Percentiles rank a stretch among this genome's conserved stretches.
Evolutionary conservation across 2,113 vertebrate species (phyloP).

Genomic region (Rana temporaria): DNA sequence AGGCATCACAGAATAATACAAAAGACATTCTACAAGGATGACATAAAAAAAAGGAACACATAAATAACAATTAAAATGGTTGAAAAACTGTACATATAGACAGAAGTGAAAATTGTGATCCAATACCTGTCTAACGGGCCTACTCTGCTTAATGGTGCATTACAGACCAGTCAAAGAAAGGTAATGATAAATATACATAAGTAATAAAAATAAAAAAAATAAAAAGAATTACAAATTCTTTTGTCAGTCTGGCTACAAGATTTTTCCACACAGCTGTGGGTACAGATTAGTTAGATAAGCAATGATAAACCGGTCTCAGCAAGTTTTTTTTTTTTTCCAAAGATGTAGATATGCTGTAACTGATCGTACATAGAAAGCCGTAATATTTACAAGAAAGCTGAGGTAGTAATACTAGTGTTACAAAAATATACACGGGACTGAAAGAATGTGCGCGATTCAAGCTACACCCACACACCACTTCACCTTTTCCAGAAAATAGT

Average conservation of each 20-base stretch:
- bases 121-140: background rate
- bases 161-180: constrained; percentile 13
- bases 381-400: constrained; percentile 9
- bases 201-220: background rate
- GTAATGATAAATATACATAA: background rate
- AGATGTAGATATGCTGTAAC: too few relatives aligned
- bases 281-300: background rate
- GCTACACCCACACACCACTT: background rate
- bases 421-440: constrained; percentile 2
- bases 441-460: background rate
- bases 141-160: constrained; percentile 10
- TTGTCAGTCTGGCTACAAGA: too few relatives aligned
- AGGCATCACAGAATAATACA: too few relatives aligned
- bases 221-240: background rate
- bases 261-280: constrained; percentile 9
- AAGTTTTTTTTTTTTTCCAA: too few relatives aligned
- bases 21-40: background rate
- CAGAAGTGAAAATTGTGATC: constrained; percentile 9
- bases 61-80: constrained; percentile 1
- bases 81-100: constrained; percentile 11
- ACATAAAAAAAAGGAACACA: background rate
- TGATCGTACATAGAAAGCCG: background rate
- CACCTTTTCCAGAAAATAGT: too few relatives aligned
- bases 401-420: constrained; percentile 18
- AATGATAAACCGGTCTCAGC: background rate